Percentiles rank a stretch among this genome's conserved stretches.
Evolutionary conservation across 2,797 vertebrate genomes (phyloP).

Genomic region (Neoniphon sammara): DNA sequence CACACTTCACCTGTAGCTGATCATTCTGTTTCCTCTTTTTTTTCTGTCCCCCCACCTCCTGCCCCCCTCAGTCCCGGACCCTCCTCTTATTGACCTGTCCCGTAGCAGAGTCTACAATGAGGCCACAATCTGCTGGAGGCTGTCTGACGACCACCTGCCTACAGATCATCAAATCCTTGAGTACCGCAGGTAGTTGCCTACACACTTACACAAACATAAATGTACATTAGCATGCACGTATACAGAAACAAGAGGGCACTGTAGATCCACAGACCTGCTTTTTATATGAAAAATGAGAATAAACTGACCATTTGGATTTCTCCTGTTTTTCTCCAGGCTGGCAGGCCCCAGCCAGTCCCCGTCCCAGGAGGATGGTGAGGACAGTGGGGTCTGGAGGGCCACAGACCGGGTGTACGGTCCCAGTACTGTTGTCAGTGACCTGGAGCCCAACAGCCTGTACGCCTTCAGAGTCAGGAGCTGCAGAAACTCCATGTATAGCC

Average conservation of each 20-base stretch:
- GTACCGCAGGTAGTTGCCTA: slow-evolving; percentile 80
- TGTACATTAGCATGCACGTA: background rate
- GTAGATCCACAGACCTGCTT: background rate
- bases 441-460: slow-evolving; percentile 87
- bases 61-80: slow-evolving; percentile 85
- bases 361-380: slow-evolving; percentile 82
- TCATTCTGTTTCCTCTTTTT: background rate
- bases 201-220: background rate
- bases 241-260: background rate
- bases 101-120: slow-evolving; percentile 90
- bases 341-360: slow-evolving; percentile 58
- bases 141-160: slow-evolving; percentile 86
- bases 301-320: background rate
- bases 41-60: background rate
- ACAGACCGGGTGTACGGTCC: slow-evolving; percentile 83
- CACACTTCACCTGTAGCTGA: too few species aligned
- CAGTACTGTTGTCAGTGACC: slow-evolving; percentile 85
- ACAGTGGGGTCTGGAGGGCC: slow-evolving; percentile 81
- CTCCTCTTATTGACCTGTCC: slow-evolving; percentile 91
- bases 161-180: slow-evolving; percentile 91
- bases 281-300: background rate
- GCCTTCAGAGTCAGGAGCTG: slow-evolving; percentile 90
- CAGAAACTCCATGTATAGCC: slow-evolving; percentile 88
- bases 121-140: slow-evolving; percentile 90
- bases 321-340: slow-evolving; percentile 47